Evolutionary conservation across 2,797 vertebrate species (phyloP).

Genomic region (Tokudaia tokunoshimensis): DNA sequence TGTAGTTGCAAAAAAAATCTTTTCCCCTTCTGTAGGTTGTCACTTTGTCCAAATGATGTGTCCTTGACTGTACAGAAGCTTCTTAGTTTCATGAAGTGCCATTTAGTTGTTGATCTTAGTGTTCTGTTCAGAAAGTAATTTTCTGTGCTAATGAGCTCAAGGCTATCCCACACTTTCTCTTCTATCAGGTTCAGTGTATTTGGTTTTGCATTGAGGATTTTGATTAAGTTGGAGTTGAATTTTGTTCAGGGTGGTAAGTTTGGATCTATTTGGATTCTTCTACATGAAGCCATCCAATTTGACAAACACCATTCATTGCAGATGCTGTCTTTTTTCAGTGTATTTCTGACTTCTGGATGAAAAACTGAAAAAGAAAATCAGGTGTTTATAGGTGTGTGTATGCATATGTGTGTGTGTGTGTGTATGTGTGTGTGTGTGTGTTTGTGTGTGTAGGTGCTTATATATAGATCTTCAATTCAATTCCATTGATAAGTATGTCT

Average conservation of each 20-base stretch:
- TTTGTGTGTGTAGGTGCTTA: too few species aligned
- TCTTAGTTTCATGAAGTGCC: not conserved
- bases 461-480: too few species aligned
- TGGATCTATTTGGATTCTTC: not conserved
- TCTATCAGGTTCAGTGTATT: not conserved
- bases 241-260: not conserved
- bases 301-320: too few species aligned
- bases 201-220: not conserved
- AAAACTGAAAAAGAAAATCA: too few species aligned
- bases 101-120: not conserved
- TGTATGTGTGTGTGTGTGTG: too few species aligned
- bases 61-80: not conserved
- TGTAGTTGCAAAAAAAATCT: too few species aligned
- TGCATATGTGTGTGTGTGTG: not conserved
- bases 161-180: not conserved
- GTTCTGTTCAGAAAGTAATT: not conserved
- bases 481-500: too few species aligned
- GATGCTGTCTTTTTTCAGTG: too few species aligned
- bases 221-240: not conserved
- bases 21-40: too few species aligned
- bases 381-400: not conserved
- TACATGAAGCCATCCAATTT: too few species aligned
- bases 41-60: not conserved
- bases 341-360: too few species aligned
- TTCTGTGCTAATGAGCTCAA: not conserved